Percentiles rank a stretch among this genome's conserved stretches.
Conservation (phyloP, 2,113 vertebrate genomes). For the Dolichotis patagonum region DNA sequence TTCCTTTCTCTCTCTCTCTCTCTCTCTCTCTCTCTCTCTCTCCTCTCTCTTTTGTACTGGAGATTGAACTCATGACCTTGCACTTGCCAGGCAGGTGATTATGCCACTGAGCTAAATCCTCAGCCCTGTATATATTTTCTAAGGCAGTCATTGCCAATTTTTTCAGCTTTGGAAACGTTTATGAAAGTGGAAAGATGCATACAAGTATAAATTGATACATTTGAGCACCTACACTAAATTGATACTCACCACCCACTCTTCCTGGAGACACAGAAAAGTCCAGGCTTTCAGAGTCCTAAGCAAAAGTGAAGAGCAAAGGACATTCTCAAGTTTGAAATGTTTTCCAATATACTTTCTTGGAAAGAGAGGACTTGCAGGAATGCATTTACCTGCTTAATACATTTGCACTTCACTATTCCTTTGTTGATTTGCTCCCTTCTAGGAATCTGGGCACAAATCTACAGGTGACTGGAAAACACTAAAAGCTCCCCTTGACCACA, state of each 20-base stretch:
- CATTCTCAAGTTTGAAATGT: neutral
- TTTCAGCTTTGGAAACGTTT: neutral
- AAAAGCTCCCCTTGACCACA: slow-evolving; percentile 81
- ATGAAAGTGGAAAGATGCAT: neutral
- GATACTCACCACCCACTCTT: neutral
- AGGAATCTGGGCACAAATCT: slow-evolving; percentile 66
- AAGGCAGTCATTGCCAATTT: neutral
- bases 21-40: too few relatives aligned
- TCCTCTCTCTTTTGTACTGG: too few relatives aligned
- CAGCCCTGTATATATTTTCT: neutral
- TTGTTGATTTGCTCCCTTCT: neutral
- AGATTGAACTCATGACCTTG: too few relatives aligned
- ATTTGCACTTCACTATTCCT: neutral
- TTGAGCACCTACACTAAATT: neutral
- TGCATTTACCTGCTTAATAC: neutral
- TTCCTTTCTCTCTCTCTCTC: too few relatives aligned
- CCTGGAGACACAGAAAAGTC: neutral
- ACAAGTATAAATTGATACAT: neutral
- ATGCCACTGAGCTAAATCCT: too few relatives aligned
- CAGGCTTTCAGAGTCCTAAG: neutral
- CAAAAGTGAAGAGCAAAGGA: neutral
- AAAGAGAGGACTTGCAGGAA: neutral
- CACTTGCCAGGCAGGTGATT: too few relatives aligned
- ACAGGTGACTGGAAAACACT: slow-evolving; percentile 65
- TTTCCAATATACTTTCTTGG: neutral